Base-by-base conservation (phyloP, 2,113 vertebrate genomes). In the Anarrhichthys ocellatus region DNA sequence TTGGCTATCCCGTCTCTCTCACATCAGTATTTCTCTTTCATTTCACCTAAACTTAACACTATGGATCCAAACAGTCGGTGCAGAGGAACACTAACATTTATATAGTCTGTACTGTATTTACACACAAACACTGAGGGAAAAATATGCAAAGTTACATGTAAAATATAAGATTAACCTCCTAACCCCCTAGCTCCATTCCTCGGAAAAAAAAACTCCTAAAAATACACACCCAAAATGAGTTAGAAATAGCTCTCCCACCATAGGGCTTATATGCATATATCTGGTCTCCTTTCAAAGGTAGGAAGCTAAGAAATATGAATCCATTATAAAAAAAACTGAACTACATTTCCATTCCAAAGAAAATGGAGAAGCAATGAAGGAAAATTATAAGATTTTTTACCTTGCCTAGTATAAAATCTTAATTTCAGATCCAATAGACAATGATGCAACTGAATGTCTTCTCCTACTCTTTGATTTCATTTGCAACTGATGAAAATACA, bases 1-100 rank as follows among this genome's bases (percentile, higher is more conserved):
- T 83, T 92, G 62, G 44, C 69, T 59, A 34, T 65, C 81, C 76
- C 84, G 81, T 85, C 86, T 84, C 68, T 70, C 67, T 66, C 65
- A 50, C 67, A 7, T 72, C 78, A 80, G 17, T 73, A 63, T 83
- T 72, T 65, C 69, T 75, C 67, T 87, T 44, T 83, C 76, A 77
- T 76, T 56, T 67, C 70, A 24, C 56, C 34, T 69, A 32, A 73
- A 78, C 68, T 18, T 40, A 46, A 61, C 58, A 48, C 61, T 5
- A 10, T 61, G 54, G 52, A 80, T 64, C 73, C 71, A 61, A 86
- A 81, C 74, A 74, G 73, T 64, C 18, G 3, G 34, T 56, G 58
- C 38, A 11, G 59, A 52, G 32, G n/a, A 42, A 76, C 32, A 14
- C 17, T 38, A 29, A 44, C 58, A 64, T 48, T 20, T 29, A 40